Percentiles rank a stretch among this genome's conserved stretches.
These are phyloP conservation scores for Tyria jacobaeae DNA, from an alignment of 2,888 invertebrate genomes.

Conservation along the genomic window DNA sequence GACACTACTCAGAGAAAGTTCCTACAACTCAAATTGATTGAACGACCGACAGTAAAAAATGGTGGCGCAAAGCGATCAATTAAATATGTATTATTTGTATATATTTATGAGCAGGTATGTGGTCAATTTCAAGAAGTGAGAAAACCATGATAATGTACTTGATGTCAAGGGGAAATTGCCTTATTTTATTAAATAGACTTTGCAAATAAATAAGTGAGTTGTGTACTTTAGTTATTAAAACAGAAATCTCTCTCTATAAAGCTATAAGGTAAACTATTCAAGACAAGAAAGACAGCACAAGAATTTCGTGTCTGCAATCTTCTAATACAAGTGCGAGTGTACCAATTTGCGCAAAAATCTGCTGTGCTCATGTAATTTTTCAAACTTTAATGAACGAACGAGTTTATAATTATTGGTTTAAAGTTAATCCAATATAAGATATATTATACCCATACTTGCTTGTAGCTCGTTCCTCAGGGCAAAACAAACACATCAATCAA, in stretches of 20 bases:
- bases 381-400: background rate
- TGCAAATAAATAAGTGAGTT: too few relatives aligned
- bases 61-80: slow-evolving; percentile 2
- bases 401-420: slow-evolving; percentile 1
- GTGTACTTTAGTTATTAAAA: too few relatives aligned
- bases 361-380: background rate
- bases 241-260: too few relatives aligned
- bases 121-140: background rate
- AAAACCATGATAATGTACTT: background rate
- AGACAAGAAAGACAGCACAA: too few relatives aligned
- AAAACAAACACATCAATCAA: slow-evolving; percentile 11
- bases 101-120: background rate
- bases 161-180: too few relatives aligned
- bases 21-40: background rate
- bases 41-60: background rate
- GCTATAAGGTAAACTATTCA: too few relatives aligned
- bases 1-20: slow-evolving; percentile 12
- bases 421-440: background rate
- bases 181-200: too few relatives aligned
- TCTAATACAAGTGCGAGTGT: too few relatives aligned
- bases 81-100: slow-evolving; percentile 4
- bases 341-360: too few relatives aligned
- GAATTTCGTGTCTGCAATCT: too few relatives aligned
- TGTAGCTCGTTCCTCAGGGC: background rate
- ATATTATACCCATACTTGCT: background rate